Base-by-base conservation (phyloP, 2,113 vertebrate species). In the Glaucomys volans region DNA sequence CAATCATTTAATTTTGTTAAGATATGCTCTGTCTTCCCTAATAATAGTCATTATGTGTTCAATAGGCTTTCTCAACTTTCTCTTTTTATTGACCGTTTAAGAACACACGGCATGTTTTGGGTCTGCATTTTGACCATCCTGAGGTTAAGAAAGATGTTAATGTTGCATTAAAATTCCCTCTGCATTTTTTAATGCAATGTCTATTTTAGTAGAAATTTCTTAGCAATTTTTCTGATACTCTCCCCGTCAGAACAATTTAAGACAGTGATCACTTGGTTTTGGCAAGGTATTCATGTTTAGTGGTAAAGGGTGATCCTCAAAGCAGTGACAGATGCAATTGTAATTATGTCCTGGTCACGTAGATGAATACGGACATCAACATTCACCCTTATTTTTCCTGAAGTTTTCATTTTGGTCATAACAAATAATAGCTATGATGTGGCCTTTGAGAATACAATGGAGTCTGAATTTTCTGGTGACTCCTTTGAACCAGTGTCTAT, bases 401-500 rank as follows among this genome's bases (percentile, higher is more conserved):
- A 99, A 99, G 92, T 98, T 99, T 0, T 99, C 99, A 0, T 99
- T 99, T 98, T 99, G 99, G 99, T 98, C 98, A 97, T 66, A 2
- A 88, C 96, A 93, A 71, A 97, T 95, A 0, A n/a, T 94, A 94
- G 96, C 94, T 10, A 98, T 40, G 97, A 94, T 8, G 87, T 97
- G 82, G 92, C 92, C 80, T 98, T 96, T 16, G 98, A 98, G n/a
- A 24, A 91, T 0, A 98, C 99, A 90, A 94, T 82, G 14, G 98
- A 98, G 24, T 98, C 97, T 0, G 44, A 97, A 16, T 96, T 97
- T 2, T 47, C 89, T 74, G 80, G 50, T 28, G 98, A 99, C 1
- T 98, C 97, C 0, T 75, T 98, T 0, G 99, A 99, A 94, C 98
- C 98, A 0, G 96, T 99, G 74, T 99, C 99, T 1, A 97, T 1